A percentile compares a stretch with the other conserved stretches of the same genome.
Conservation (phyloP, 1,140 invertebrate species). For the Sitobion miscanthi region DNA sequence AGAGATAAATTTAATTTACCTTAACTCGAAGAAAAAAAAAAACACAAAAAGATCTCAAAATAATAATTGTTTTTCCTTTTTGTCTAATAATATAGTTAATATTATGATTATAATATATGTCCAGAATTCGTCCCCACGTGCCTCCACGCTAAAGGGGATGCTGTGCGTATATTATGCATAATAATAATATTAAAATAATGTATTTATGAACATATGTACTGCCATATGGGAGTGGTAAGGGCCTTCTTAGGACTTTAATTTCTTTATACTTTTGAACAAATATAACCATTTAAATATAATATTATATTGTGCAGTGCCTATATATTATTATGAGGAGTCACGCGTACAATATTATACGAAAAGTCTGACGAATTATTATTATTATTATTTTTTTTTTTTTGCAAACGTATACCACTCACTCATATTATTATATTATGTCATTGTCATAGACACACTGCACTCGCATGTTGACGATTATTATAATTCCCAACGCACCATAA, state of each 20-base stretch:
- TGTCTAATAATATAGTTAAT: neutral
- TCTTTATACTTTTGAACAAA: neutral
- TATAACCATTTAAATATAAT: neutral
- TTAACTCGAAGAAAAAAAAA: conserved; percentile 6
- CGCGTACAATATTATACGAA: neutral
- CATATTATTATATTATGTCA: neutral
- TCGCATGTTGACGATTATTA: neutral
- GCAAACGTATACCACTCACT: neutral
- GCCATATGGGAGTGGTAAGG: neutral
- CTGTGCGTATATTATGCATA: neutral
- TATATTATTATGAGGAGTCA: neutral
- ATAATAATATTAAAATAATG: neutral
- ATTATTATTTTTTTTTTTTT: conserved; percentile 7
- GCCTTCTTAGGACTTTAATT: neutral
- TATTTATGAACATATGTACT: neutral
- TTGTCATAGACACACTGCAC: neutral
- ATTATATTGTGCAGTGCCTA: neutral
- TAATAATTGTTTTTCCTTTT: conserved; percentile 32
- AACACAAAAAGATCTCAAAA: conserved; percentile 41
- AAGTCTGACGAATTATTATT: conserved; percentile 27
- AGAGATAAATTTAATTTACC: conserved; percentile 7
- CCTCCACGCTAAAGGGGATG: neutral
- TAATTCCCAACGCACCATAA: neutral
- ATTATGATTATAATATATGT: neutral
- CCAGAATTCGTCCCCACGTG: neutral